Evolutionary conservation across 2,113 vertebrate species (phyloP).

Genomic region (Tetrax tetrax): DNA sequence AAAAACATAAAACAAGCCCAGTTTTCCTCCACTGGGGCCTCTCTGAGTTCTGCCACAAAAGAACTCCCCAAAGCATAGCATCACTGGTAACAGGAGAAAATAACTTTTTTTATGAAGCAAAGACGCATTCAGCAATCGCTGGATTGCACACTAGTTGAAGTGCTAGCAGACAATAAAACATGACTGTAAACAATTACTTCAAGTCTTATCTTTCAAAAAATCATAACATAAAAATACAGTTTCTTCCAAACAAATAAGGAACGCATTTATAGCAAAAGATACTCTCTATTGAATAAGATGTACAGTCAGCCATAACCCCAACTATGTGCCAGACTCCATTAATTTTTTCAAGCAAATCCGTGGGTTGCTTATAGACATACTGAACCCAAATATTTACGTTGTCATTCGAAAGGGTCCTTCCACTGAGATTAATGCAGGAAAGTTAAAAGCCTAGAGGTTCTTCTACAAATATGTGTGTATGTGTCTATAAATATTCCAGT

Average conservation of each 20-base stretch:
- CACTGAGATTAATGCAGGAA: not conserved
- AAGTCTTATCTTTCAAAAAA: conserved; percentile 30
- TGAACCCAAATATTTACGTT: conserved; percentile 19
- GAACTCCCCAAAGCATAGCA: not conserved
- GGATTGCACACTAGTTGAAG: not conserved
- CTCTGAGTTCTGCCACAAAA: not conserved
- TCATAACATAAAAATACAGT: conserved; percentile 13
- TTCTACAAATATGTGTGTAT: not conserved
- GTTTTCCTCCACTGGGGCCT: not conserved
- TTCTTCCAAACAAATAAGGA: conserved; percentile 1
- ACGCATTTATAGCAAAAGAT: not conserved
- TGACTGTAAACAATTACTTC: not conserved
- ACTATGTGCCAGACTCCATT: not conserved
- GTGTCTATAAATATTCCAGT: conserved; percentile 7
- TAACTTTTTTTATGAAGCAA: not conserved
- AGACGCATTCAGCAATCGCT: not conserved
- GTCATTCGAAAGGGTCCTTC: not conserved
- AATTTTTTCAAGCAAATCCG: not conserved
- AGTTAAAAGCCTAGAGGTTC: not conserved
- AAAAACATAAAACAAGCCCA: not conserved
- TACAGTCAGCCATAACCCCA: not conserved
- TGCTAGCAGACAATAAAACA: not conserved
- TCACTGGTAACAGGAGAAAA: not conserved
- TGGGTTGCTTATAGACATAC: not conserved
- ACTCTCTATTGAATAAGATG: not conserved